Conservation (phyloP, 2,113 vertebrate genomes). For the Gobio gobio region DNA sequence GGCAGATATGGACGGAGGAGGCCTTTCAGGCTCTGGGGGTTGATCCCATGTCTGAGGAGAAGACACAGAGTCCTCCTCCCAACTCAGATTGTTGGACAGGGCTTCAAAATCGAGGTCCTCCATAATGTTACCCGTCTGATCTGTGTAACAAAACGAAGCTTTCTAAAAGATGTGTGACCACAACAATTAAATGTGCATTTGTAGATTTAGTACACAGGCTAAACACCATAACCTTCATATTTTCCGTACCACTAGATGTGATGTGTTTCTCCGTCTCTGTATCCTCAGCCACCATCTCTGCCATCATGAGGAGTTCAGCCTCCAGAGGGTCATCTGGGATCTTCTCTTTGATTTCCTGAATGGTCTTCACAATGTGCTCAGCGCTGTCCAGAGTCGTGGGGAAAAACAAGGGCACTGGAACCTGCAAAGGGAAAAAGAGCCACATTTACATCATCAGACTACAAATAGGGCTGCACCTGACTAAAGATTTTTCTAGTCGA, state of each 20-base stretch:
- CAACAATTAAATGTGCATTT: not conserved
- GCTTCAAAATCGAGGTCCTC: constrained; percentile 91
- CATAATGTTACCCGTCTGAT: constrained; percentile 86
- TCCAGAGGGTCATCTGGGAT: constrained; percentile 88
- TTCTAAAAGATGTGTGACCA: not conserved
- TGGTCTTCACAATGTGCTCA: constrained; percentile 83
- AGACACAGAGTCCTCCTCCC: constrained; percentile 88
- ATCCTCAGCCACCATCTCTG: constrained; percentile 94
- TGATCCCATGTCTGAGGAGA: constrained; percentile 76
- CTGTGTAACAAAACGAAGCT: constrained; percentile 68
- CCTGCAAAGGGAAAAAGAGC: constrained; percentile 66
- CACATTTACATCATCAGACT: not conserved
- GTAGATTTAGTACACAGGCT: not conserved
- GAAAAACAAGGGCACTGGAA: constrained; percentile 92
- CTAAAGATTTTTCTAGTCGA: no score
- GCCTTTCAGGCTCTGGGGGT: constrained; percentile 74
- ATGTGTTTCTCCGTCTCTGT: constrained; percentile 80
- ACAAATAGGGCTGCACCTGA: not conserved
- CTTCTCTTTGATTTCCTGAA: constrained; percentile 90
- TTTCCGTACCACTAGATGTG: constrained; percentile 79
- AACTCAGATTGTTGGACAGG: constrained; percentile 88
- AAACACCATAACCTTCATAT: not conserved
- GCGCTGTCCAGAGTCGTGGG: constrained; percentile 85
- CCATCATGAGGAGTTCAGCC: constrained; percentile 95
- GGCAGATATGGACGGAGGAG: constrained; percentile 64